Conservation (phyloP, 2,113 vertebrate genomes). For the Pseudonaja textilis region DNA sequence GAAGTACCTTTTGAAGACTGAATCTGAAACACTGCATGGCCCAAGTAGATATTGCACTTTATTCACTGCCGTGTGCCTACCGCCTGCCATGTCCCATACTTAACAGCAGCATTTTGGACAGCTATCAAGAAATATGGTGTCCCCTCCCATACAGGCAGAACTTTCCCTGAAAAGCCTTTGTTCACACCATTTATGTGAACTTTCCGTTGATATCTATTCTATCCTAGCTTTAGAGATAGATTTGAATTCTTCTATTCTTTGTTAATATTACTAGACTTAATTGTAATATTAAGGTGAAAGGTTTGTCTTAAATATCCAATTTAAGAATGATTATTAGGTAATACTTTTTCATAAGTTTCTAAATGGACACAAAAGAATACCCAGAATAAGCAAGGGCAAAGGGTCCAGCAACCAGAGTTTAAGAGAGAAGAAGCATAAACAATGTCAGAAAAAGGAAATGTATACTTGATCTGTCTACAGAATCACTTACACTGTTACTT, state of each 20-base stretch:
- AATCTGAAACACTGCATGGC: background rate
- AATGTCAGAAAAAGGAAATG: slow-evolving; percentile 4
- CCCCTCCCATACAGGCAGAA: background rate
- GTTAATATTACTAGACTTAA: background rate
- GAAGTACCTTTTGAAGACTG: background rate
- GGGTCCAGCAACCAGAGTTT: background rate
- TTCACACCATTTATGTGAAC: background rate
- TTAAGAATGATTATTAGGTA: background rate
- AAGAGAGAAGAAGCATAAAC: background rate
- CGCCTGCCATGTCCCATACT: background rate
- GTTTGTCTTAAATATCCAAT: background rate
- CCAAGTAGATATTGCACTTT: background rate
- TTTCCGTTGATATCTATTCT: background rate
- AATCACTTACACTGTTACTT: slow-evolving; percentile 16
- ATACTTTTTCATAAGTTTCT: background rate
- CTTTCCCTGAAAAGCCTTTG: background rate
- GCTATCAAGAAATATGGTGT: background rate
- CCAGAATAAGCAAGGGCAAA: background rate
- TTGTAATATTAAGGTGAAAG: background rate
- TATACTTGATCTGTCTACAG: background rate
- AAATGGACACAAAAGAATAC: background rate
- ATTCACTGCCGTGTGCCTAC: background rate
- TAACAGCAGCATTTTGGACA: background rate
- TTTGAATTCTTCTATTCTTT: background rate
- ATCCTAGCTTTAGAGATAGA: background rate